phyloP scores from a whole-genome alignment of 2,797 vertebrate genomes.

The Mus caroli region DNA sequence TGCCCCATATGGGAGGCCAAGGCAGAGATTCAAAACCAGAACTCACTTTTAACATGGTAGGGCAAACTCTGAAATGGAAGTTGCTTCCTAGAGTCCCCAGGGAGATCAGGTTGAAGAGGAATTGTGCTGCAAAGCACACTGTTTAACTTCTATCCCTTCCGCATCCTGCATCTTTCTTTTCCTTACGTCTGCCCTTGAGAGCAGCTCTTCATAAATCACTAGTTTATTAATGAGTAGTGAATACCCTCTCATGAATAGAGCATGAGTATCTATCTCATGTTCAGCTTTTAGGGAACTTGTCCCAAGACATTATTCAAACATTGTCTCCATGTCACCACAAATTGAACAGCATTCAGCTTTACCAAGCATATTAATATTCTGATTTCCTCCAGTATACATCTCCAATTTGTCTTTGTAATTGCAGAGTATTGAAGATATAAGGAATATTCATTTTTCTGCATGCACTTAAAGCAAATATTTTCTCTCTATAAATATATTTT shows the following conservation, averaged over 20 bases:
- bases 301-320: conserved; percentile 12
- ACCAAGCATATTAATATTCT: conserved; percentile 41
- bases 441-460: neutral
- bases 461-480: conserved; percentile 44
- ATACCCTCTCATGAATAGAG: neutral
- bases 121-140: neutral
- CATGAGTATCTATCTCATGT: neutral
- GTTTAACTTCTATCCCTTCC: neutral
- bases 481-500: conserved; percentile 30
- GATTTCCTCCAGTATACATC: conserved; percentile 23
- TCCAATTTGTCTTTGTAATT: conserved; percentile 56
- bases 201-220: conserved; percentile 17
- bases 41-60: neutral
- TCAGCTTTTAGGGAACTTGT: conserved; percentile 46
- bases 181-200: neutral
- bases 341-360: neutral
- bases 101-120: neutral
- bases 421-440: conserved; percentile 17
- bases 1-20: fast-evolving
- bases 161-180: neutral
- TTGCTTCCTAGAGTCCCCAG: neutral
- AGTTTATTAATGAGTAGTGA: conserved; percentile 42
- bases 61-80: neutral
- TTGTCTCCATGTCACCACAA: neutral
- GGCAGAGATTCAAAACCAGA: neutral